Evolutionary conservation across 2,797 vertebrate genomes (phyloP), one percentile per base, ranked within the genome.

Genomic region (Pogoniulus pusillus): DNA sequence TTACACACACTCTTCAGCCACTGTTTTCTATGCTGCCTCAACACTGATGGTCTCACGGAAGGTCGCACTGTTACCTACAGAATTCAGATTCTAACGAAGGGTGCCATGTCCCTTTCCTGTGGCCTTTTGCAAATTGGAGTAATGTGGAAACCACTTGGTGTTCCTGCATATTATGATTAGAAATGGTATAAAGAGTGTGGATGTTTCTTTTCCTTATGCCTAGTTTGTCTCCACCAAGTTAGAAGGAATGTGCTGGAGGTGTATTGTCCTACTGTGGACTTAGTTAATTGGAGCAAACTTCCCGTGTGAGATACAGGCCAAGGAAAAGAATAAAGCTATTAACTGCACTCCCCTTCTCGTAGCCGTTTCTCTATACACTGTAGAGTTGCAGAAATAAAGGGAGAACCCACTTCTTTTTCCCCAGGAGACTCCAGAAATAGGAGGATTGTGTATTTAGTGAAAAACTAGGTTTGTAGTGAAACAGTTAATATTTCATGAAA

Each of bases 381-480:
- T 97, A 97, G 97, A 97, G 92, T 96, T 95, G 79, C 93, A 96
- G 96, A 97, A 97, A 93, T 90, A 96, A 96, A 96, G 95, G 96
- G 96, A 96, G 96, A 97, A 97, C 90, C 96, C 97, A 96, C 96
- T 96, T 96, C 41, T 96, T 97, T 97, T 96, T 98, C 87, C 93
- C 96, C 65, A 96, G 92, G 94, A 97, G 95, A 94, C 95, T 97
- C 96, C 97, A 97, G 96, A 97, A 97, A 96, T 97, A 96, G 96
- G 96, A 97, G 96, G 96, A 55, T 96, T 97, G 97, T 98, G 98
- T 98, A 98, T 98, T 98, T 98, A 98, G 98, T 98, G 97, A 97
- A 97, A 97, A 97, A 97, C 92, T 98, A 98, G 98, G 97, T 98
- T 98, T 98, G 98, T 98, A 98, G 98, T 98, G 97, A 97, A 97